Base-by-base conservation (phyloP, 2,888 invertebrate species). In the Drosophila leonis region DNA sequence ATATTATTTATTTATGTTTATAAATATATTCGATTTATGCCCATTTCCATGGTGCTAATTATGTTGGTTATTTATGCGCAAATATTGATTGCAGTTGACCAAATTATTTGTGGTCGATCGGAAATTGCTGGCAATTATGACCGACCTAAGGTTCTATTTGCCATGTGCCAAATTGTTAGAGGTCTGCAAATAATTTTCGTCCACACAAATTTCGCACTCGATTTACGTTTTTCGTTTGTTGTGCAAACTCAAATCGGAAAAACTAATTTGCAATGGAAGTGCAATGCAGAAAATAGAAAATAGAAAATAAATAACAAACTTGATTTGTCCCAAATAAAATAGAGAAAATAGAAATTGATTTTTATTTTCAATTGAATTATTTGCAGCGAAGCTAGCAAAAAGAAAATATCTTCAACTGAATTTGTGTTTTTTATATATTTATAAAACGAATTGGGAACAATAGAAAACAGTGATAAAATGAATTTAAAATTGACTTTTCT, bases 11-110 rank as follows among this genome's bases (percentile, higher is more conserved):
- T n/a, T 18, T 12, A 39, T 54, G n/a, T 31, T 31, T 7, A 7
- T 33, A 49, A 27, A 5, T n/a, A 33, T 59, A 24, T 10, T 18
- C 20, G 31, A 51, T 51, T 35, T 37, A 15, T 44, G 10, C 4
- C 20, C 18, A 49, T 44, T 33, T 33, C 7, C n/a, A 4, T 48
- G 35, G 46, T 12, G 64, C 72, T 72, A 72, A 76, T 83, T 86
- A 66, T 59, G 65, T 54, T 64, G 52, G 60, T 80, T 83, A 73
- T 77, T 81, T 72, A 86, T 73, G 73, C 29, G 62, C 60, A 37
- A 27, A 59, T 74, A 82, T 70, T 62, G 54, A 41, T 55, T 59
- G 39, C 62, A 51, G 39, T 68, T 15, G 35, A 57, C 51, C 52
- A 60, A 59, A 55, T 59, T 46, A 48, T n/a, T 52, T 61, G 65